Percentiles rank a stretch among this genome's conserved stretches.
Conservation (phyloP, 2,888 invertebrate species). For the Hyalella azteca region DNA sequence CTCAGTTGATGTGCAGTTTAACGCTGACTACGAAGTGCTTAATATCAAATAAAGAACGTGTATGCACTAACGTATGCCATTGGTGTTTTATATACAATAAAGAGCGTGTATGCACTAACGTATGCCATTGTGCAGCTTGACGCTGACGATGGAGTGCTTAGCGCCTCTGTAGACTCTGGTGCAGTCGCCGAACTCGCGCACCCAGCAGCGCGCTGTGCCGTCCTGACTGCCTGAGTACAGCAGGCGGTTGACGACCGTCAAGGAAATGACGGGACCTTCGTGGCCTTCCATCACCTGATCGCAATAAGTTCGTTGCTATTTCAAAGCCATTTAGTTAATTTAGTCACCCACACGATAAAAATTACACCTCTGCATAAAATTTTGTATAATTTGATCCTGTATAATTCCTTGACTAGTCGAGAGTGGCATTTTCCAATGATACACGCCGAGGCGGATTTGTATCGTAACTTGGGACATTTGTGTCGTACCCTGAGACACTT, state of each 20-base stretch:
- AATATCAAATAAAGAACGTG: neutral
- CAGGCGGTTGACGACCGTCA: constrained; percentile 65
- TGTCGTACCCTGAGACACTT: too few relatives aligned
- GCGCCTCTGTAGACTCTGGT: constrained; percentile 65
- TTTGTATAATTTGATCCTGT: too few relatives aligned
- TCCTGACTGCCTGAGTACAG: constrained; percentile 66
- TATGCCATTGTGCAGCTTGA: constrained; percentile 65
- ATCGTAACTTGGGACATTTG: too few relatives aligned
- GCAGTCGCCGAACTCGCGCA: constrained; percentile 66
- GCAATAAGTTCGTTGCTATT: too few relatives aligned
- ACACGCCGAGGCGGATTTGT: too few relatives aligned
- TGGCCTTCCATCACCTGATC: constrained; percentile 58
- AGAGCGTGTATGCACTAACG: constrained; percentile 61
- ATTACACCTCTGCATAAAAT: too few relatives aligned
- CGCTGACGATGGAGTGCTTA: constrained; percentile 65
- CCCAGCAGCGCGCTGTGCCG: constrained; percentile 66
- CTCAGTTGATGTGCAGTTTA: too few relatives aligned
- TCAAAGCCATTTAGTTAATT: too few relatives aligned
- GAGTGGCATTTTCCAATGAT: too few relatives aligned
- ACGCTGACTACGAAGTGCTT: too few relatives aligned
- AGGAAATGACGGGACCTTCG: constrained; percentile 47
- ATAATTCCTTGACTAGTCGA: too few relatives aligned
- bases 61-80: constrained; percentile 63
- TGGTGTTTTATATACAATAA: neutral
- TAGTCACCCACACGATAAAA: too few relatives aligned